Base-by-base conservation (phyloP, 2,113 vertebrate species). In the Bolborhynchus lineola region DNA sequence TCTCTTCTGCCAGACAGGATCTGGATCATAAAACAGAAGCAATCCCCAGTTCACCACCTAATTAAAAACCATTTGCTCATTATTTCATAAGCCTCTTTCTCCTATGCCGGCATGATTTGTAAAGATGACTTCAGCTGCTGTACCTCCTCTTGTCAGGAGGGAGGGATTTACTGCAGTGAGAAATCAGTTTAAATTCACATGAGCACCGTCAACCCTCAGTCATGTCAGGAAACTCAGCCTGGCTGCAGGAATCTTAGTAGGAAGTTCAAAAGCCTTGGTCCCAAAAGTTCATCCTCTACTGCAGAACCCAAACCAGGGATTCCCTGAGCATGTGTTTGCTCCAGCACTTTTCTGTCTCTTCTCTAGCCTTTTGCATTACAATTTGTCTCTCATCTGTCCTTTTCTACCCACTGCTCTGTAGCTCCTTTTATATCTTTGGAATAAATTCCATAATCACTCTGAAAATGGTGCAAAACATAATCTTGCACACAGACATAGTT, bases 141-240 rank as follows among this genome's bases (percentile, higher is more conserved):
- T 37, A 70, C 44, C 44, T 90, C 46, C 70, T 72, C 63, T 70
- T 4, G 3, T 31, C 47, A n/a, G 23, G 52, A 80, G 28, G 53
- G 50, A 76, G 37, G 20, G 52, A 76, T 63, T 92, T 82, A 70
- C 26, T 81, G 87, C 64, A 82, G 33, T 33, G n/a, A 91, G 84
- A 93, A 94, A 95, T 92, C 92, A 93, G 62, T 95, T 86, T 90
- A 90, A 90, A 97, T 88, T 88, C 88, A 94, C 59, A 63, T 33
- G 50, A 46, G 63, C 71, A 88, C 64, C 77, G 79, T 59, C 93
- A 90, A 47, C 80, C 78, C 75, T 90, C 90, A 90, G 82, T 90
- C 71, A 63, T 76, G 82, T 80, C 71, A 82, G 90, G 75, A 92
- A 86, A 94, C 67, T 80, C 71, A 37, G 53, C 49, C 87, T 91